Percentiles rank a stretch among this genome's conserved stretches.
These are phyloP conservation scores for Scomber japonicus DNA, from an alignment of 2,113 vertebrate genomes.

Conservation along the genomic window DNA sequence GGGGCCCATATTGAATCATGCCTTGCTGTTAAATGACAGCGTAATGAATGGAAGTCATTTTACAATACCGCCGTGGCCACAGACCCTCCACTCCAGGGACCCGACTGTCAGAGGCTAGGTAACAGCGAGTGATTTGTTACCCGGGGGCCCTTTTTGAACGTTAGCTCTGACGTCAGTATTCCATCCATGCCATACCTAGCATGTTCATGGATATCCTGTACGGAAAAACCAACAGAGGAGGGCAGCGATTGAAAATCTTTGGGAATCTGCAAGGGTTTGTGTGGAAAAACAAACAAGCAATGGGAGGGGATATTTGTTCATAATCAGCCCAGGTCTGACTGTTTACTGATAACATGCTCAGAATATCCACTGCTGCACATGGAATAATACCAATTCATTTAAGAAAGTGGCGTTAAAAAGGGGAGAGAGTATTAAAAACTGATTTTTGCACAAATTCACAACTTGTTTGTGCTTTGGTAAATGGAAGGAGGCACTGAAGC, in stretches of 20 bases:
- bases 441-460: not conserved
- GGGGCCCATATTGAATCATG: slow-evolving; percentile 55
- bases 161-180: slow-evolving; percentile 46
- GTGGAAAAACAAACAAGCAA: slow-evolving; percentile 60
- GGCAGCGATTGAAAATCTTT: slow-evolving; percentile 12
- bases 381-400: not conserved
- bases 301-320: slow-evolving; percentile 14
- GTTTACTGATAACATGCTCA: slow-evolving; percentile 21
- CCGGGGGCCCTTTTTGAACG: slow-evolving; percentile 22
- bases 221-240: slow-evolving; percentile 54
- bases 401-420: not conserved
- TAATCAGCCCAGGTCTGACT: not conserved
- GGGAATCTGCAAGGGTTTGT: slow-evolving; percentile 25
- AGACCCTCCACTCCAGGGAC: slow-evolving; percentile 56
- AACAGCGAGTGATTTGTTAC: slow-evolving; percentile 61
- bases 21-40: slow-evolving; percentile 67
- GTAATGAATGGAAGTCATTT: slow-evolving; percentile 71
- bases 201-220: slow-evolving; percentile 38
- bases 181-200: slow-evolving; percentile 25
- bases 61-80: slow-evolving; percentile 63
- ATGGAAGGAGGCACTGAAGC: not conserved
- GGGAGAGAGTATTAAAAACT: not conserved
- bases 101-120: slow-evolving; percentile 53
- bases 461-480: slow-evolving; percentile 19
- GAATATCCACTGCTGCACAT: not conserved